Conservation (phyloP, 1,140 invertebrate genomes). For the Mylabris phalerata region DNA sequence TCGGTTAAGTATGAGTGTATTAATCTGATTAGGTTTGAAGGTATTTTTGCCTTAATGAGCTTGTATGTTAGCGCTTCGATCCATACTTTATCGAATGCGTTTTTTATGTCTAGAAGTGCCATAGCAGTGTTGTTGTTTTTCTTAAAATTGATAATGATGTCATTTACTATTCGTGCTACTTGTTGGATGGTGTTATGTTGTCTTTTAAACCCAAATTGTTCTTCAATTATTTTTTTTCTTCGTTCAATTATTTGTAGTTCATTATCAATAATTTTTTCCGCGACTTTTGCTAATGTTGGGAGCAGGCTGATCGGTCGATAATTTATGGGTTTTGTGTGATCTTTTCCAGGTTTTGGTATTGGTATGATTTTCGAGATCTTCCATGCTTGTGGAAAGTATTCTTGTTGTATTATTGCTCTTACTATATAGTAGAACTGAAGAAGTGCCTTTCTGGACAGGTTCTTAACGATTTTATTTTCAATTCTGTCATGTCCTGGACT, state of each 20-base stretch:
- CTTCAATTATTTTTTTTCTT: constrained; percentile 21
- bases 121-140: constrained; percentile 17
- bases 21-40: neutral
- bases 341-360: constrained; percentile 36
- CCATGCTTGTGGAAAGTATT: constrained; percentile 32
- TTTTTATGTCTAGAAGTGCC: constrained; percentile 27
- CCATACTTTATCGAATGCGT: constrained; percentile 35
- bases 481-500: constrained; percentile 32
- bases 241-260: constrained; percentile 21
- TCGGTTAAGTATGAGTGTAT: constrained; percentile 1
- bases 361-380: constrained; percentile 34
- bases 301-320: constrained; percentile 41
- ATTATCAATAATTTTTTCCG: constrained; percentile 35
- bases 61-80: constrained; percentile 26
- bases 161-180: constrained; percentile 18
- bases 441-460: constrained; percentile 25
- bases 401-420: constrained; percentile 28
- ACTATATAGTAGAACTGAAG: constrained; percentile 31
- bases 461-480: constrained; percentile 26
- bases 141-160: constrained; percentile 19
- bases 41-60: constrained; percentile 15
- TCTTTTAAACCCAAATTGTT: constrained; percentile 26
- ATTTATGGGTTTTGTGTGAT: constrained; percentile 19
- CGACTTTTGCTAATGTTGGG: constrained; percentile 31
- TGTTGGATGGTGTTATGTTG: constrained; percentile 22